Percentiles rank a stretch among this genome's conserved stretches.
These are phyloP conservation scores for Enoplolaimus lenunculus DNA, from an alignment of 2,888 invertebrate species.

Conservation along the genomic window DNA sequence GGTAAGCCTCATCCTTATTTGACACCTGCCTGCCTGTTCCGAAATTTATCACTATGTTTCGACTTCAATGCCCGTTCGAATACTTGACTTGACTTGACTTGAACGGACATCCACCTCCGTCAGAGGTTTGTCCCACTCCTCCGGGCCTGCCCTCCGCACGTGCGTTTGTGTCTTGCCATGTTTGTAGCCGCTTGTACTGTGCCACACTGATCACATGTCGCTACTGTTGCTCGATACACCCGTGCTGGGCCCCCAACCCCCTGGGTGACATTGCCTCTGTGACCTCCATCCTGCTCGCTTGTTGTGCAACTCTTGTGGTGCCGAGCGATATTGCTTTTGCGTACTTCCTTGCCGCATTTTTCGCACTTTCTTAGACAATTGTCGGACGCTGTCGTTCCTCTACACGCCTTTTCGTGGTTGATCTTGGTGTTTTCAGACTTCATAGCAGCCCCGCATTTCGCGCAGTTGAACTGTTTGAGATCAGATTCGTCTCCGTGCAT, in stretches of 20 bases:
- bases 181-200: not conserved
- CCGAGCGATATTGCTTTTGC: not conserved
- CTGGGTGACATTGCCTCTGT: not conserved
- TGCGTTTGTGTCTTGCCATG: not conserved
- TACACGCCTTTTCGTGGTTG: not conserved
- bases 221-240: not conserved
- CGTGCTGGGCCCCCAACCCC: not conserved
- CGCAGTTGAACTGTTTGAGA: not conserved
- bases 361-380: not conserved
- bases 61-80: no score
- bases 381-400: not conserved
- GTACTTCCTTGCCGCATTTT: not conserved
- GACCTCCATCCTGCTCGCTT: not conserved
- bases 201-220: not conserved
- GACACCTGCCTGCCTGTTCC: no score
- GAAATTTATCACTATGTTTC: no score
- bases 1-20: no score
- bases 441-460: not conserved
- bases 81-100: no score
- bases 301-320: not conserved
- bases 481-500: not conserved
- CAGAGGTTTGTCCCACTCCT: not conserved
- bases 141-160: not conserved
- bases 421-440: not conserved
- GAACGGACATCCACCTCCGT: no score